phyloP scores from a whole-genome alignment of 1,140 invertebrate species.

The Drosophila rhopaloa region DNA sequence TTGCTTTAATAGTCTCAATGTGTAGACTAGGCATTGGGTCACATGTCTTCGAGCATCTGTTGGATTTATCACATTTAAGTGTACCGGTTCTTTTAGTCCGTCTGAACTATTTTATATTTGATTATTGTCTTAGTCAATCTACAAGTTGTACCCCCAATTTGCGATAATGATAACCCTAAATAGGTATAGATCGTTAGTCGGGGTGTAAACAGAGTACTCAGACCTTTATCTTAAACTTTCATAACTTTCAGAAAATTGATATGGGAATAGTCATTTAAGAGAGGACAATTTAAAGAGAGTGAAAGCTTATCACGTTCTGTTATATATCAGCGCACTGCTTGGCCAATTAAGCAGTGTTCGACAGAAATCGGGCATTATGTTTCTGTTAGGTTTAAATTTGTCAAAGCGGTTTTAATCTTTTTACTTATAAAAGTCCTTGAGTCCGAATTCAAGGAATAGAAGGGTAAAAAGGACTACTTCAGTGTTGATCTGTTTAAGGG shows the following conservation, averaged over 20 bases:
- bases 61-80: constrained; percentile 35
- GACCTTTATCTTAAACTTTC: constrained; percentile 5
- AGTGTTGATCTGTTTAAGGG: too few species aligned
- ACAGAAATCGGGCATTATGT: constrained; percentile 5
- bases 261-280: constrained; percentile 19
- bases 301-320: constrained; percentile 29
- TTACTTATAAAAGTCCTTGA: background rate
- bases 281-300: constrained; percentile 16
- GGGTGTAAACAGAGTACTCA: background rate
- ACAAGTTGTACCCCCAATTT: constrained; percentile 2
- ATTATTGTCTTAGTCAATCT: constrained; percentile 35
- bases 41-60: constrained; percentile 34
- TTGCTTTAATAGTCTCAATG: constrained; percentile 69
- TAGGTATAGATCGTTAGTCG: background rate
- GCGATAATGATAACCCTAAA: constrained; percentile 10
- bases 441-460: too few species aligned
- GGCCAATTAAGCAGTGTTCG: constrained; percentile 22
- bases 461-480: too few species aligned
- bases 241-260: constrained; percentile 4
- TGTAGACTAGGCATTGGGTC: constrained; percentile 51
- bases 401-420: background rate
- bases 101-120: constrained; percentile 32
- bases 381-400: constrained; percentile 7
- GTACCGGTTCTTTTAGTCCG: constrained; percentile 14
- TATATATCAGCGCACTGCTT: constrained; percentile 37